A percentile compares a stretch with the other conserved stretches of the same genome.
phyloP scores from a whole-genome alignment of 2,797 vertebrate species.

The Catostomus latipinnis region DNA sequence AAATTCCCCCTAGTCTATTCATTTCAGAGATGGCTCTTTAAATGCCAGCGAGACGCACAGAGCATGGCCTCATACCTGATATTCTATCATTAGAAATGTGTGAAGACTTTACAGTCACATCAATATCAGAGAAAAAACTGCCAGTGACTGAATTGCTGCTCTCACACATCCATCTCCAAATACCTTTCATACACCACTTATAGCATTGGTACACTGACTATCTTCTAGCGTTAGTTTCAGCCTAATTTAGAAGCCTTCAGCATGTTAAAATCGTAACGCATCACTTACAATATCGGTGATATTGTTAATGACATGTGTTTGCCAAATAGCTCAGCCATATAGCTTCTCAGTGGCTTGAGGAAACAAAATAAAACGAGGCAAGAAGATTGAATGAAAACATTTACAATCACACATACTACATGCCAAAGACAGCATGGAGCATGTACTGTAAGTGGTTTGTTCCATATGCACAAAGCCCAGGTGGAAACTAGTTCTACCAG shows the following conservation, averaged over 20 bases:
- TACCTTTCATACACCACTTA: no score
- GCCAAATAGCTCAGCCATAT: neutral
- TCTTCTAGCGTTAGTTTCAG: no score
- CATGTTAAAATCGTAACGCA: neutral
- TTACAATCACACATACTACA: neutral
- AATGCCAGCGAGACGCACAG: neutral
- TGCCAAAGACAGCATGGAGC: neutral
- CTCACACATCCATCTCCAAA: neutral
- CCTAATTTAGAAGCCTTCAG: neutral
- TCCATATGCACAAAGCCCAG: neutral
- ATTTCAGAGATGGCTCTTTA: neutral
- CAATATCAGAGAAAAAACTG: neutral
- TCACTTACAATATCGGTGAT: neutral
- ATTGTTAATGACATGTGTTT: neutral
- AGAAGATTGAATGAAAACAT: neutral
- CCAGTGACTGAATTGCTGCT: neutral
- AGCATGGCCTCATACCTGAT: neutral
- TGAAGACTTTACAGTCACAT: neutral
- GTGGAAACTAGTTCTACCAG: conserved; percentile 50
- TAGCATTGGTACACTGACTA: no score
- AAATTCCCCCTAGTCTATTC: conserved; percentile 24
- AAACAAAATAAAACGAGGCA: neutral
- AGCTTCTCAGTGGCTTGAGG: neutral
- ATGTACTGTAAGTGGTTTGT: neutral
- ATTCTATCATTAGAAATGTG: neutral